Percentiles rank a stretch among this genome's conserved stretches.
Evolutionary conservation across 2,113 vertebrate species (phyloP).

Genomic region (Monarcha castaneiventris): DNA sequence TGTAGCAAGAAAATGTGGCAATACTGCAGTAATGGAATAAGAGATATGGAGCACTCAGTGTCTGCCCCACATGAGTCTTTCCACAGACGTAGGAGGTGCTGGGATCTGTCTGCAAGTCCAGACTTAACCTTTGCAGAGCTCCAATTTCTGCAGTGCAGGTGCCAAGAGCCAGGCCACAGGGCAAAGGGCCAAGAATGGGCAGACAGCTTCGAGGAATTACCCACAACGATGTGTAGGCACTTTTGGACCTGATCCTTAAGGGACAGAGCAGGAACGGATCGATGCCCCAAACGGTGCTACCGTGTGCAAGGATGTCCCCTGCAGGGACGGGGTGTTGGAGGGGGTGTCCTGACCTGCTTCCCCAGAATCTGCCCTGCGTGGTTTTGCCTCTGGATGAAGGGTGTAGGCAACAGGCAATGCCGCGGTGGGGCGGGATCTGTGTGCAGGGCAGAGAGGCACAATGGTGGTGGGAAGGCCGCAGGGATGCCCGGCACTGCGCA

Average conservation of each 20-base stretch:
- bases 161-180: background rate
- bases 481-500: background rate
- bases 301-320: background rate
- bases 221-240: rapidly evolving
- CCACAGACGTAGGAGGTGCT: background rate
- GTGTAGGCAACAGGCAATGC: background rate
- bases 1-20: background rate
- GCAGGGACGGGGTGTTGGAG: background rate
- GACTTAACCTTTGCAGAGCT: background rate
- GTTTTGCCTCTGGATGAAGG: background rate
- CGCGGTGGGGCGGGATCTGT: background rate
- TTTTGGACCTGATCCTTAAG: background rate
- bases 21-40: background rate
- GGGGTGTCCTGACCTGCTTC: background rate
- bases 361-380: background rate
- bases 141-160: background rate
- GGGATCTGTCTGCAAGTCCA: background rate
- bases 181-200: background rate
- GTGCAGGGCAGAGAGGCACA: background rate
- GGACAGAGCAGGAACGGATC: background rate
- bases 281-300: rapidly evolving
- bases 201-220: background rate
- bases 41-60: background rate
- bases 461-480: background rate
- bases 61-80: background rate